A percentile compares a stretch with the other conserved stretches of the same genome.
Conservation (phyloP, 2,113 vertebrate genomes). For the Python bivittatus region DNA sequence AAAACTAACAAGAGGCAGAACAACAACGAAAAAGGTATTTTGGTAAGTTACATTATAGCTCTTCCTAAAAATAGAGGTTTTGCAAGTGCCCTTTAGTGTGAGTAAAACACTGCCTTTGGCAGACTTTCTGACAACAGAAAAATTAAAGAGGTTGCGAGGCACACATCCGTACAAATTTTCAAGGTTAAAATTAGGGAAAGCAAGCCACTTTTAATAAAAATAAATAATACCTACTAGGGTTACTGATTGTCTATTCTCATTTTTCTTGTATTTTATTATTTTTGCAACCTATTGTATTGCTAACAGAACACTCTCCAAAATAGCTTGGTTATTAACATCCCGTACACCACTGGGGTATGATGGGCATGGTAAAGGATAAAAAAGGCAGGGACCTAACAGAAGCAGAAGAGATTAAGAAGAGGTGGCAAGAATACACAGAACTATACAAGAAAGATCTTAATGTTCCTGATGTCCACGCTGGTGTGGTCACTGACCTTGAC, state of each 20-base stretch:
- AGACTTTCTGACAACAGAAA: constrained; percentile 4
- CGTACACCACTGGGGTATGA: no score
- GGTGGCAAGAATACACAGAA: no score
- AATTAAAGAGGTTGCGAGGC: constrained; percentile 14
- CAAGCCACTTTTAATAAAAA: background rate
- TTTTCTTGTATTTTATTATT: background rate
- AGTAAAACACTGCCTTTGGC: constrained; percentile 11
- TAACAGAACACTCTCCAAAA: background rate
- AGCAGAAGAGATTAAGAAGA: no score
- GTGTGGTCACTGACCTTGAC: no score
- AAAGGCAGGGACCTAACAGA: no score
- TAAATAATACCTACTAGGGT: background rate
- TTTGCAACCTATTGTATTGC: background rate
- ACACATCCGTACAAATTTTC: background rate
- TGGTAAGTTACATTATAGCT: background rate
- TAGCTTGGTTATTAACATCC: background rate
- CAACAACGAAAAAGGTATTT: background rate
- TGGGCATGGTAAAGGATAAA: no score
- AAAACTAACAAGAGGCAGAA: background rate
- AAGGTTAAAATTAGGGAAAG: constrained; percentile 1
- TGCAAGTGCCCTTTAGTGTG: constrained; percentile 11
- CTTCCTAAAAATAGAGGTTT: background rate
- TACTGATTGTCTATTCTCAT: background rate
- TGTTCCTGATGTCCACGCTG: no score
- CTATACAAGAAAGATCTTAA: no score